These are phyloP conservation scores for Cliona cf. orientalis DNA, from an alignment of 37 sponge, comb jelly and placozoan genomes.

Conservation along the genomic window DNA sequence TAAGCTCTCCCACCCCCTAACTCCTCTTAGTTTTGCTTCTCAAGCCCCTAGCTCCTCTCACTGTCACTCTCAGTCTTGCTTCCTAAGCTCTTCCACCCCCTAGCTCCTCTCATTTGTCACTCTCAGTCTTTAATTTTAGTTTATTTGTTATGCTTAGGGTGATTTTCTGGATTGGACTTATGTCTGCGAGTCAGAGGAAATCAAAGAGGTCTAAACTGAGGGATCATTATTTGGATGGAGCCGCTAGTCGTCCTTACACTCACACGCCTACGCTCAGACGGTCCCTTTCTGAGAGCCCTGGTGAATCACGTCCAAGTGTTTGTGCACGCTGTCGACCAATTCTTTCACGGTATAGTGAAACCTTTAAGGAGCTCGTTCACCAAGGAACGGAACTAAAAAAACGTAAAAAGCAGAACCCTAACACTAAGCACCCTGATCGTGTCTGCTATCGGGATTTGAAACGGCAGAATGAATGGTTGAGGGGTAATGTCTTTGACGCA, in stretches of 20 bases:
- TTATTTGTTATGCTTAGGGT: too few relatives aligned
- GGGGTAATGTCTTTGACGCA: background rate
- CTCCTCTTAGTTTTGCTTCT: too few relatives aligned
- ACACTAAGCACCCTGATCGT: slow-evolving; percentile 3
- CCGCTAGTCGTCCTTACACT: background rate
- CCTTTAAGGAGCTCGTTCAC: slow-evolving; percentile 20
- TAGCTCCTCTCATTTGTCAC: too few relatives aligned
- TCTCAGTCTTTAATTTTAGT: too few relatives aligned
- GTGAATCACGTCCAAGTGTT: background rate
- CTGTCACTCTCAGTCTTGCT: too few relatives aligned
- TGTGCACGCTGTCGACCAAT: slow-evolving; percentile 13
- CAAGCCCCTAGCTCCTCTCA: too few relatives aligned
- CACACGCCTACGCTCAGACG: slow-evolving; percentile 10
- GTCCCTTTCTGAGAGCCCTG: background rate
- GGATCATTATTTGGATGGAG: slow-evolving; percentile 16
- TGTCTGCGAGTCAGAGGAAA: too few relatives aligned
- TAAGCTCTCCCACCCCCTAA: too few relatives aligned
- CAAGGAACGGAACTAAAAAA: slow-evolving; percentile 35
- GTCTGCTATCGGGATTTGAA: background rate
- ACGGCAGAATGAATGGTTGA: background rate
- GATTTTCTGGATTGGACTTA: too few relatives aligned
- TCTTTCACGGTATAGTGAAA: slow-evolving; percentile 1
- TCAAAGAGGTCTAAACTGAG: background rate
- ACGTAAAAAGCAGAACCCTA: slow-evolving; percentile 1
- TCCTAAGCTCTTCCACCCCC: too few relatives aligned